Conservation (phyloP, 2,888 invertebrate species). For the Drosophila emarginata region DNA sequence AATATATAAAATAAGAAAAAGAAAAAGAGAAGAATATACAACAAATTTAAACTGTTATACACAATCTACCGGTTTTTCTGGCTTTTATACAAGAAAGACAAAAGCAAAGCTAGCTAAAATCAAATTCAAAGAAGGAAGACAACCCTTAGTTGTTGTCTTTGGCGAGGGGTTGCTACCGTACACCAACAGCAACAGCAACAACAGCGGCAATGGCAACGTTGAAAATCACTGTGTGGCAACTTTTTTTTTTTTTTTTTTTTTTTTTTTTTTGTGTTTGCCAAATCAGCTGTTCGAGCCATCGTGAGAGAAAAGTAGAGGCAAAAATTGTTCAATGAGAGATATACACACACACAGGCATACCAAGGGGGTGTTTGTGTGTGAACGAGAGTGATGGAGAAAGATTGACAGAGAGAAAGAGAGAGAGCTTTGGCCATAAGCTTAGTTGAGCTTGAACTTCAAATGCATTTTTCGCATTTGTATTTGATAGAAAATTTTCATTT, state of each 20-base stretch:
- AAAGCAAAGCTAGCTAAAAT: conserved; percentile 9
- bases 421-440: conserved; percentile 7
- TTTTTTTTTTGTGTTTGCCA: neutral
- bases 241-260: neutral
- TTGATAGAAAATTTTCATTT: conserved; percentile 36
- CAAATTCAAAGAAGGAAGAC: conserved; percentile 34
- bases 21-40: neutral
- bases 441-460: conserved; percentile 71
- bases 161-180: neutral
- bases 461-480: conserved; percentile 49
- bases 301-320: conserved; percentile 4
- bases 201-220: neutral
- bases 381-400: conserved; percentile 12
- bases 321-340: neutral
- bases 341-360: conserved; percentile 11
- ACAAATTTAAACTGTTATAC: conserved; percentile 46
- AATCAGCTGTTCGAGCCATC: conserved; percentile 40
- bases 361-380: conserved; percentile 1
- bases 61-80: conserved; percentile 55
- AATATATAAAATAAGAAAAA: neutral
- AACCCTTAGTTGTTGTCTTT: conserved; percentile 46
- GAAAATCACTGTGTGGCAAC: conserved; percentile 12
- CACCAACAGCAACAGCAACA: neutral
- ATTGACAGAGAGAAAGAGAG: conserved; percentile 23
- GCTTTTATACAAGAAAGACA: conserved; percentile 40